Conservation (phyloP, 2,797 vertebrate species). For the Rhyacichthys aspro region DNA sequence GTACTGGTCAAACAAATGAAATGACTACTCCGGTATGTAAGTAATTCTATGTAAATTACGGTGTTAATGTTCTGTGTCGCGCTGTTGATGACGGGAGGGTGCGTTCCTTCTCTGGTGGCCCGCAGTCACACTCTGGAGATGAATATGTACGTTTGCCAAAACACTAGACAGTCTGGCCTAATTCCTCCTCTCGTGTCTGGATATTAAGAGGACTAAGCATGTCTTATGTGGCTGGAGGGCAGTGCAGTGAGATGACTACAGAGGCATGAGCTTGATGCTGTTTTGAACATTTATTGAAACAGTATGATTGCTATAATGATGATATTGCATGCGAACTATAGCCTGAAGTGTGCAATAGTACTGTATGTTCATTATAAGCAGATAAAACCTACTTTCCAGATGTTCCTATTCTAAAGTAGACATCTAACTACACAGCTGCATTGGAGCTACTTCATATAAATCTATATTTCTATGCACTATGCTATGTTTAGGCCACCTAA, state of each 20-base stretch:
- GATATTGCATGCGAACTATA: no score
- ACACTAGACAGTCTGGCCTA: slow-evolving; percentile 60
- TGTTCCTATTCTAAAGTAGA: no score
- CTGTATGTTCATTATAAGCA: no score
- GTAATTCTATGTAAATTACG: slow-evolving; percentile 96
- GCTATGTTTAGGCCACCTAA: no score
- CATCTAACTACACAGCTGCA: no score
- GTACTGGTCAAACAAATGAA: slow-evolving; percentile 94
- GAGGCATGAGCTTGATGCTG: slow-evolving; percentile 46
- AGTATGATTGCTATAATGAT: no score
- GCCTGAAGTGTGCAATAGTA: no score
- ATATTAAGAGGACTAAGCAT: slow-evolving; percentile 65
- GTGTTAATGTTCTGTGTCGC: slow-evolving; percentile 94
- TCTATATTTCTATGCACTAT: no score
- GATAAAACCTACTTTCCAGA: no score
- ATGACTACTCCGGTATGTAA: slow-evolving; percentile 91
- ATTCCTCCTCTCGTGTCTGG: slow-evolving; percentile 51
- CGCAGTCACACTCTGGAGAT: slow-evolving; percentile 63
- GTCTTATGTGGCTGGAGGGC: slow-evolving; percentile 61
- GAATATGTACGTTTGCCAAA: slow-evolving; percentile 70
- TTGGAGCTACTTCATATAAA: no score
- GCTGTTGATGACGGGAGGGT: slow-evolving; percentile 83
- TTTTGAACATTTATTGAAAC: no score
- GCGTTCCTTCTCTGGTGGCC: slow-evolving; percentile 75
- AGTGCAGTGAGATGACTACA: slow-evolving; percentile 38